These are phyloP conservation scores for Caradrina clavipalpis DNA, from an alignment of 2,888 invertebrate genomes.

Conservation along the genomic window DNA sequence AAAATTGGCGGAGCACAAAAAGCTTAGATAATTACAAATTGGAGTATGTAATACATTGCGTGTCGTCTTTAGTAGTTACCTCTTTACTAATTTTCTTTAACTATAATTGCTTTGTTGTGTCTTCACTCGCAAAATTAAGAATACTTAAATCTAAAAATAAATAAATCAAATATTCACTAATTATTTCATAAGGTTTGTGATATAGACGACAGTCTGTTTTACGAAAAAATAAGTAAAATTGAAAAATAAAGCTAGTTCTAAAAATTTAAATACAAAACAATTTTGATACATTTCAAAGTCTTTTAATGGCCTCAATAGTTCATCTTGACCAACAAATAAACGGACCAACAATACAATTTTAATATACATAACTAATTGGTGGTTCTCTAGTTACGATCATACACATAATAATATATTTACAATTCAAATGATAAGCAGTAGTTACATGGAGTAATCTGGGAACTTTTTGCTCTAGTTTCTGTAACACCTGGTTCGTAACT, in stretches of 20 bases:
- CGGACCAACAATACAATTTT: slow-evolving; percentile 17
- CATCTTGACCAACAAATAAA: slow-evolving; percentile 13
- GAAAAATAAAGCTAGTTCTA: neutral
- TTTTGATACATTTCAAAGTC: neutral
- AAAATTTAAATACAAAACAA: neutral
- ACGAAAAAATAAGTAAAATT: neutral
- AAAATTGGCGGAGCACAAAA: slow-evolving; percentile 43
- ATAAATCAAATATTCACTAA: no score
- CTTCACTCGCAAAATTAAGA: slow-evolving; percentile 4
- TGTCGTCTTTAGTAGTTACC: slow-evolving; percentile 22
- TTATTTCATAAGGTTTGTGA: neutral
- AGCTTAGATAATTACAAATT: slow-evolving; percentile 39
- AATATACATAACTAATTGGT: slow-evolving; percentile 40
- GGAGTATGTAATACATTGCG: slow-evolving; percentile 47
- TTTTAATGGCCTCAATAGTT: slow-evolving; percentile 1
- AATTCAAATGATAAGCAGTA: slow-evolving; percentile 57
- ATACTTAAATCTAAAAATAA: no score
- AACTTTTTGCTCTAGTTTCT: slow-evolving; percentile 70
- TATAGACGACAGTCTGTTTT: neutral
- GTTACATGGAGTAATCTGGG: slow-evolving; percentile 62
- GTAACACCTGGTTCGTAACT: slow-evolving; percentile 47
- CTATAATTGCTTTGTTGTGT: neutral
- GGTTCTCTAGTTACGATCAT: slow-evolving; percentile 42
- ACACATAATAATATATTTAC: slow-evolving; percentile 55
- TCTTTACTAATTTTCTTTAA: neutral